Conservation (phyloP, 2,888 invertebrate species). For the Lithophane ornitopus region DNA sequence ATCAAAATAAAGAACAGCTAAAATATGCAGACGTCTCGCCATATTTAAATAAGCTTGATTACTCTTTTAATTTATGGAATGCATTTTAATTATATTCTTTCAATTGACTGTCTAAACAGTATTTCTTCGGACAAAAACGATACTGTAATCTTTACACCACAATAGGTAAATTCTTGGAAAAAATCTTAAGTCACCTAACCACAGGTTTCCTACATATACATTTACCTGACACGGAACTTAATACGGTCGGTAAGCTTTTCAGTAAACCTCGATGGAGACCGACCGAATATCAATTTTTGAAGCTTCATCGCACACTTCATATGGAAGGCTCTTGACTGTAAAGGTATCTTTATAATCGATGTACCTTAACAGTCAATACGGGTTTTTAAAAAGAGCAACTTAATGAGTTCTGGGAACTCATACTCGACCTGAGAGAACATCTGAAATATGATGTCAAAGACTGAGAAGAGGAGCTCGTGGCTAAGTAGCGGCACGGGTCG, state of each 20-base stretch:
- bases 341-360: constrained; percentile 40
- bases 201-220: constrained; percentile 30
- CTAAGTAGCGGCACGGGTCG: too few species aligned
- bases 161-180: neutral
- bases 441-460: too few species aligned
- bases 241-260: constrained; percentile 62
- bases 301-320: constrained; percentile 68
- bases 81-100: neutral
- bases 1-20: constrained; percentile 9
- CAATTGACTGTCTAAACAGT: neutral
- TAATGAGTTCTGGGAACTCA: constrained; percentile 55
- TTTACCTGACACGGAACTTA: constrained; percentile 52
- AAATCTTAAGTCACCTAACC: constrained; percentile 12
- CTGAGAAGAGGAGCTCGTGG: too few species aligned
- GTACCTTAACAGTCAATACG: constrained; percentile 35
- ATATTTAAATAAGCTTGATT: constrained; percentile 29
- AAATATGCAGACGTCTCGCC: constrained; percentile 1
- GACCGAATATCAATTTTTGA: constrained; percentile 75
- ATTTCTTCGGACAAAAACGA: neutral
- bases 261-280: constrained; percentile 65
- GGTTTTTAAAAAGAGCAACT: constrained; percentile 47
- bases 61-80: neutral
- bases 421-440: neutral
- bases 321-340: constrained; percentile 65
- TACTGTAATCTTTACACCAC: neutral